phyloP scores from a whole-genome alignment of 1,140 invertebrate genomes.

The Zaprionus africanus region DNA sequence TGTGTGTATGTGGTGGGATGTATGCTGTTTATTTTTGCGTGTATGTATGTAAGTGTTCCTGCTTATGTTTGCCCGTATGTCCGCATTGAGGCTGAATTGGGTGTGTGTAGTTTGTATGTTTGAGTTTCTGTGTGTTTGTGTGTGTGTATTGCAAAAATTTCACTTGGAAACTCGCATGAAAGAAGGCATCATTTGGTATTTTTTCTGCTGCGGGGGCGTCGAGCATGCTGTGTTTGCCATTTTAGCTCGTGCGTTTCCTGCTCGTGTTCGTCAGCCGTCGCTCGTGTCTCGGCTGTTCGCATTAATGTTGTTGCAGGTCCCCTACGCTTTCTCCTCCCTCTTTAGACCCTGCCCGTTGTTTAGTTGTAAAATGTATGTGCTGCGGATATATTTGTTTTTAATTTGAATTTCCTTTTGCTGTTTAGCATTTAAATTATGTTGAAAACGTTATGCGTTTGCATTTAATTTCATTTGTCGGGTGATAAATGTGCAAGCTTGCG shows the following conservation, averaged over 20 bases:
- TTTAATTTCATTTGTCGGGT: conserved; percentile 66
- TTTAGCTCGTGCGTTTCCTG: conserved; percentile 70
- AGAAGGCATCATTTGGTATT: conserved; percentile 51
- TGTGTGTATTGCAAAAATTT: conserved; percentile 67
- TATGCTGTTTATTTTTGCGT: conserved; percentile 64
- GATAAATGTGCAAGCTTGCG: conserved; percentile 57
- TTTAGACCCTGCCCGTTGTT: background rate
- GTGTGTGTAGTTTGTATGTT: conserved; percentile 47
- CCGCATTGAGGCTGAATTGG: conserved; percentile 34
- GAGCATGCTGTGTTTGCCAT: conserved; percentile 62
- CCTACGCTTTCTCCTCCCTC: background rate
- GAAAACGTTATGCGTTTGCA: conserved; percentile 63
- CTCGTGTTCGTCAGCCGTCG: conserved; percentile 50
- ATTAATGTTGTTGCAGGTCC: conserved; percentile 36
- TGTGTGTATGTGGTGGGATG: conserved; percentile 45
- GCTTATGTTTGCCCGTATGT: conserved; percentile 7
- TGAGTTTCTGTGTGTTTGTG: background rate
- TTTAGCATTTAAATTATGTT: conserved; percentile 78
- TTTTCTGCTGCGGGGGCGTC: conserved; percentile 51
- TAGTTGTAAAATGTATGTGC: background rate
- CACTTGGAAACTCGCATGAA: conserved; percentile 70
- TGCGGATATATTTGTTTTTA: conserved; percentile 64
- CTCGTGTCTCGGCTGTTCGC: conserved; percentile 26
- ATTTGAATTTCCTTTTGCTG: conserved; percentile 71
- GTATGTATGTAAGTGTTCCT: conserved; percentile 36